Conservation (phyloP, 2,888 invertebrate genomes). For the Acheta domesticus region DNA sequence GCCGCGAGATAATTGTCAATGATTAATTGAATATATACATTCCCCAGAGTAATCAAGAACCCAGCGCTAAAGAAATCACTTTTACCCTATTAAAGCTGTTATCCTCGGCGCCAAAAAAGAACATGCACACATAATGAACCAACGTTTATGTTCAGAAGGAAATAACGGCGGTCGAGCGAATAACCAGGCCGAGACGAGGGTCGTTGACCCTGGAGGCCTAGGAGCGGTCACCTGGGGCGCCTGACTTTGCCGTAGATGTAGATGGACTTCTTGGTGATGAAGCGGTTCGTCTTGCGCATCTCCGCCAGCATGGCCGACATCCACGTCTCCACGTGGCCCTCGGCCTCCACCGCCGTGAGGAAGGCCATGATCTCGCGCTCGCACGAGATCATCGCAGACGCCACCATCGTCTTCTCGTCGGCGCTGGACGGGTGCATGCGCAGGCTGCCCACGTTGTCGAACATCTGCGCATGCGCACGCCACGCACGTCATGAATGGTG, state of each 20-base stretch:
- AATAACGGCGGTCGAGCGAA: no score
- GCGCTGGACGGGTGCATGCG: constrained; percentile 63
- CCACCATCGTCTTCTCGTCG: constrained; percentile 65
- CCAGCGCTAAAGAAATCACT: no score
- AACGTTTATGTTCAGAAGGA: no score
- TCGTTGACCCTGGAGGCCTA: background rate
- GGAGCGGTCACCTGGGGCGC: constrained; percentile 52
- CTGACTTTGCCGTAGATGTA: constrained; percentile 79
- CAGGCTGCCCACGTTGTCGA: constrained; percentile 80
- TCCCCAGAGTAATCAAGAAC: no score
- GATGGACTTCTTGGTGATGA: constrained; percentile 81
- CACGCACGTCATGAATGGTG: constrained; percentile 37
- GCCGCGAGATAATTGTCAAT: no score
- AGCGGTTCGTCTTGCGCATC: constrained; percentile 74
- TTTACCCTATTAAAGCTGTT: no score
- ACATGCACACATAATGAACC: no score
- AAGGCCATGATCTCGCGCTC: constrained; percentile 88
- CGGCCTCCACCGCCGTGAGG: constrained; percentile 63
- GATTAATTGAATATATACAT: no score
- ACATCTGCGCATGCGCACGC: constrained; percentile 63
- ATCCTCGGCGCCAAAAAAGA: no score
- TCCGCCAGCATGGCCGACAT: constrained; percentile 81
- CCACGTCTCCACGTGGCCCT: constrained; percentile 88
- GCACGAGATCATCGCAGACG: constrained; percentile 79
- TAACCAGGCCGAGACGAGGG: background rate